Evolutionary conservation across 2,113 vertebrate genomes (phyloP).

Genomic region (Corvus hawaiiensis): DNA sequence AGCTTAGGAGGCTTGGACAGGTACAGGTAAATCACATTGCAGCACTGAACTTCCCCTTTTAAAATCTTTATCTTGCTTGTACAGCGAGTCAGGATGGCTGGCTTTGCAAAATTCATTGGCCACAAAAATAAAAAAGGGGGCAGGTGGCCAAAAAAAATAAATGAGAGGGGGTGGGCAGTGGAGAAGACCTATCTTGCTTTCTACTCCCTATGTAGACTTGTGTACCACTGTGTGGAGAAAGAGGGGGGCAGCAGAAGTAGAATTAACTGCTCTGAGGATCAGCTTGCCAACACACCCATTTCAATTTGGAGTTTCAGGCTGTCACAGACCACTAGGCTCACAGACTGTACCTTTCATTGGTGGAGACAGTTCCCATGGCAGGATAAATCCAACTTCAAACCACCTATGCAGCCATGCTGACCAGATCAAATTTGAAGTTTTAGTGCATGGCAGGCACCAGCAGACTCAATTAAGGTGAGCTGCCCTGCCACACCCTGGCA

Average conservation of each 20-base stretch:
- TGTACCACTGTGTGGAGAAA: background rate
- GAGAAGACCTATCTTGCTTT: background rate
- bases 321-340: conserved; percentile 50
- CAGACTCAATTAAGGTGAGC: conserved; percentile 40
- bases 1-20: conserved; percentile 45
- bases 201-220: background rate
- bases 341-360: conserved; percentile 27
- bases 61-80: background rate
- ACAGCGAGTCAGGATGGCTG: background rate
- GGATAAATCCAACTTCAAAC: conserved; percentile 57
- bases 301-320: conserved; percentile 10
- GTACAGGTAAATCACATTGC: conserved; percentile 27
- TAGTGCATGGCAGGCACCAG: background rate
- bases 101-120: background rate
- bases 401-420: conserved; percentile 46
- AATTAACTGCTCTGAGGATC: background rate
- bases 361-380: conserved; percentile 58
- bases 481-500: background rate
- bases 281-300: background rate
- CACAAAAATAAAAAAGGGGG: background rate
- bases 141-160: background rate
- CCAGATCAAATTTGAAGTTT: conserved; percentile 63
- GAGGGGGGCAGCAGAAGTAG: background rate
- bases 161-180: background rate
- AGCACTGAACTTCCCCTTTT: conserved; percentile 4